Conservation (phyloP, 2,113 vertebrate species). For the Nesoenas mayeri region DNA sequence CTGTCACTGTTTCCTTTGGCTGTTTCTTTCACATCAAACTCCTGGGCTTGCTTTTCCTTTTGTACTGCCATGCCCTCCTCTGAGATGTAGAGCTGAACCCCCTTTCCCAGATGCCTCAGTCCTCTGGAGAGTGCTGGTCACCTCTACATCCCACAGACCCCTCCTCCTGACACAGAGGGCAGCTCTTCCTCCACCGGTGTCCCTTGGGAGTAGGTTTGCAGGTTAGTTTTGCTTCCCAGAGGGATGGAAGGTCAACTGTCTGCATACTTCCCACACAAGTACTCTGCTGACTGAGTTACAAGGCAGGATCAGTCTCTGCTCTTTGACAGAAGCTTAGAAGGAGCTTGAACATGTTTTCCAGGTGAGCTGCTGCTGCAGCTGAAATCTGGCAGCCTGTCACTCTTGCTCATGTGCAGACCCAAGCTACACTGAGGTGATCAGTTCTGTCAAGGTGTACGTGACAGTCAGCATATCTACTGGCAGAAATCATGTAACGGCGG, state of each 20-base stretch:
- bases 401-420: accelerated
- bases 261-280: background rate
- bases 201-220: background rate
- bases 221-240: background rate
- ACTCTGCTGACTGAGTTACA: background rate
- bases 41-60: background rate
- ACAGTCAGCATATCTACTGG: background rate
- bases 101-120: background rate
- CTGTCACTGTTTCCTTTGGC: background rate
- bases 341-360: background rate
- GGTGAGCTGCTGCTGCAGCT: background rate
- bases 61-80: background rate
- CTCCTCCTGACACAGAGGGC: background rate
- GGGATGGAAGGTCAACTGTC: background rate
- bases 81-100: background rate
- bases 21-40: background rate
- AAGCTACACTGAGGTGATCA: background rate
- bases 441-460: background rate
- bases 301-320: background rate
- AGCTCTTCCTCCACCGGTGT: background rate
- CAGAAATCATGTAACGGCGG: background rate
- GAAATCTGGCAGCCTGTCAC: background rate
- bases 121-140: background rate
- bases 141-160: background rate
- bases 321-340: background rate